phyloP scores from a whole-genome alignment of 2,888 invertebrate genomes.

The Ditylenchus weischeri region DNA sequence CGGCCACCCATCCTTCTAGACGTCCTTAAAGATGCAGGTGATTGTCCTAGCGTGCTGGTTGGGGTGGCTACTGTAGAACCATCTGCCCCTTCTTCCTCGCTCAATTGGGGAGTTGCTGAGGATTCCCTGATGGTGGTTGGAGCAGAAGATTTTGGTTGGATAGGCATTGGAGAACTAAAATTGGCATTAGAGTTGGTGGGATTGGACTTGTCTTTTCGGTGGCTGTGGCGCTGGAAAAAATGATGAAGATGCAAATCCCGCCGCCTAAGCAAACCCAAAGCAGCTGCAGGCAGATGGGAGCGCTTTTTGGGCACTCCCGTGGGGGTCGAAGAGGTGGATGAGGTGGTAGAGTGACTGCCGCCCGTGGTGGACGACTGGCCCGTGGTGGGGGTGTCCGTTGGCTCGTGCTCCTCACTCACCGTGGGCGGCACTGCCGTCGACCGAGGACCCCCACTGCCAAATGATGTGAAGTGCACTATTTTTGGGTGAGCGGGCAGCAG shows the following conservation, averaged over 20 bases:
- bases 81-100: conserved; percentile 3
- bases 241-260: conserved; percentile 24
- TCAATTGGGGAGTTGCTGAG: background rate
- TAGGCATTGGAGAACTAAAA: conserved; percentile 5
- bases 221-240: conserved; percentile 28
- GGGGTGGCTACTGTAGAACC: background rate
- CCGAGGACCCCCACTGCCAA: conserved; percentile 4
- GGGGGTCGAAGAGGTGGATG: conserved; percentile 4
- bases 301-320: conserved; percentile 7
- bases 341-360: background rate
- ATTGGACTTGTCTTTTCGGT: conserved; percentile 21
- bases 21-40: background rate
- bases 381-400: background rate
- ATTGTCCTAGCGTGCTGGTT: background rate
- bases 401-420: conserved; percentile 1
- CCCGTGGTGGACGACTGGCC: no score
- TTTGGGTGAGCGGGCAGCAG: no score
- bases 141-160: background rate
- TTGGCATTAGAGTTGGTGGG: background rate
- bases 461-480: background rate
- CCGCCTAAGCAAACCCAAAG: conserved; percentile 2
- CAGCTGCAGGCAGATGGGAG: conserved; percentile 7
- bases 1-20: background rate
- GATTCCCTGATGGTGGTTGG: background rate
- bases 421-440: no score